Percentiles rank a stretch among this genome's conserved stretches.
phyloP scores from a whole-genome alignment of 2,888 invertebrate genomes.

The Trachelus tabidus region DNA sequence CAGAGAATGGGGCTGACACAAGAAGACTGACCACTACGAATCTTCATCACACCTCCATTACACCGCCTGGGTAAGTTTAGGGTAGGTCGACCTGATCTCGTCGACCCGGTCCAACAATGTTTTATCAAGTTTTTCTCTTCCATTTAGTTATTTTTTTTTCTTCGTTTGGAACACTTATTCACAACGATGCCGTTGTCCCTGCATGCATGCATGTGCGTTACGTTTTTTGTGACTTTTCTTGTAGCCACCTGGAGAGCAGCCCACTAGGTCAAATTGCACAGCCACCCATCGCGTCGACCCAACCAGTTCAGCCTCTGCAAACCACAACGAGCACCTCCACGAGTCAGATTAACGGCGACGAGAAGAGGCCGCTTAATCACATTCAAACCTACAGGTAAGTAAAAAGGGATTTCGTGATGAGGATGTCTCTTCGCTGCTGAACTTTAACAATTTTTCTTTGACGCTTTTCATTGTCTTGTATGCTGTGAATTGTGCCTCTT shows the following conservation, averaged over 20 bases:
- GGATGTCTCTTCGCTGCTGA: conserved; percentile 2
- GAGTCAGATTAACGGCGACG: conserved; percentile 71
- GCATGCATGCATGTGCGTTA: conserved; percentile 41
- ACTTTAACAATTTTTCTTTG: conserved; percentile 8
- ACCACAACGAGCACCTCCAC: conserved; percentile 37
- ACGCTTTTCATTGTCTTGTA: conserved; percentile 4
- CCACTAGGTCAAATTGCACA: conserved; percentile 42
- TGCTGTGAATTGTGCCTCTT: not conserved
- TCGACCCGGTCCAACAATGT: not conserved
- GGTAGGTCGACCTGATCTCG: not conserved
- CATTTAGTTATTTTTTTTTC: not conserved
- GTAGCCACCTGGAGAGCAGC: conserved; percentile 55
- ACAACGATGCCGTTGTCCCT: not conserved
- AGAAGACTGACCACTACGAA: conserved; percentile 50
- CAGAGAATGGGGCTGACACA: conserved; percentile 58
- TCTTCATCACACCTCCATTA: conserved; percentile 54
- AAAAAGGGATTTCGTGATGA: not conserved
- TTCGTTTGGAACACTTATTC: not conserved
- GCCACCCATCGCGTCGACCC: conserved; percentile 39
- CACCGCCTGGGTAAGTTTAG: conserved; percentile 54
- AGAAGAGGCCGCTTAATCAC: conserved; percentile 74
- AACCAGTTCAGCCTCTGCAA: conserved; percentile 48
- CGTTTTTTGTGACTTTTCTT: conserved; percentile 36
- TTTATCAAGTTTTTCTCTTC: not conserved
- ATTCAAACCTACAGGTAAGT: conserved; percentile 83